A percentile compares a stretch with the other conserved stretches of the same genome.
phyloP scores from a whole-genome alignment of 2,888 invertebrate species.

The Erebia ligea region DNA sequence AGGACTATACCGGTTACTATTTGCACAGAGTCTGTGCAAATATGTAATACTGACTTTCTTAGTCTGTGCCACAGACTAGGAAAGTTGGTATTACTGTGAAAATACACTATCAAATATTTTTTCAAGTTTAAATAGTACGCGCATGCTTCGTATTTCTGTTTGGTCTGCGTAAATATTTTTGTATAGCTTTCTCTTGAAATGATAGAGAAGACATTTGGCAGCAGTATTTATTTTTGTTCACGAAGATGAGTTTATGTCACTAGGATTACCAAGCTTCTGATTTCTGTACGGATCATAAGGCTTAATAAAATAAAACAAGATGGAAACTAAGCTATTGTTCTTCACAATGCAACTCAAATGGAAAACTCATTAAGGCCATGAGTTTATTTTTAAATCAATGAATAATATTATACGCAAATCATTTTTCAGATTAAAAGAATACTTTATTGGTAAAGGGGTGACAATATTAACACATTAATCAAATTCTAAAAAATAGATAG shows the following conservation, averaged over 20 bases:
- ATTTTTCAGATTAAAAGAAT: too few relatives aligned
- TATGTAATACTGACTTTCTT: neutral
- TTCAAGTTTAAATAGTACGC: neutral
- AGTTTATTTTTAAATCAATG: too few relatives aligned
- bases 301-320: neutral
- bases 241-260: slow-evolving; percentile 18
- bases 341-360: too few relatives aligned
- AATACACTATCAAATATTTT: neutral
- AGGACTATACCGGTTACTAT: slow-evolving; percentile 26
- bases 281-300: neutral
- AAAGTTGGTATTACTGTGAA: neutral
- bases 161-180: slow-evolving; percentile 3
- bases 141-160: neutral
- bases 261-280: neutral
- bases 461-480: too few relatives aligned
- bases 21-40: neutral
- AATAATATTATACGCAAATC: too few relatives aligned
- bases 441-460: too few relatives aligned
- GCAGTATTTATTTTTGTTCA: slow-evolving; percentile 23
- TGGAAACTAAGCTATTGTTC: too few relatives aligned
- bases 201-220: neutral
- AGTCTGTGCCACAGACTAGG: neutral
- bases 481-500: too few relatives aligned
- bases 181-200: slow-evolving; percentile 4
- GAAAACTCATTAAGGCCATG: too few relatives aligned